These are phyloP conservation scores for Diprion similis DNA, from an alignment of 1,140 invertebrate genomes.

Conservation along the genomic window DNA sequence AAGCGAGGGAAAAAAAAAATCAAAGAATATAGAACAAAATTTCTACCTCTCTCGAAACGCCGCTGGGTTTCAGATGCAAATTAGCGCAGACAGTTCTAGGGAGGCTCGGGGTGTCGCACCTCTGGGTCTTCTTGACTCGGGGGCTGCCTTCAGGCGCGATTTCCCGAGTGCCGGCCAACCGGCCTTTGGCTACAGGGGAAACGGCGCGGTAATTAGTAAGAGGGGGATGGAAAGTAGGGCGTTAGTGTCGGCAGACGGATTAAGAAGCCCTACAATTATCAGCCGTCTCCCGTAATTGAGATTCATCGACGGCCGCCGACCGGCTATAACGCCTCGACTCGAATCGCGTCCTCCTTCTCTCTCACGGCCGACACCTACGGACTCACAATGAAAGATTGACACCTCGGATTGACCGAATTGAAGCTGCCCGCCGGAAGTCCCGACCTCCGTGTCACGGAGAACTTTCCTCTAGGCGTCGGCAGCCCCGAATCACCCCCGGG, in stretches of 20 bases:
- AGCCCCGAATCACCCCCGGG: too few relatives aligned
- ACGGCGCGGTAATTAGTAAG: neutral
- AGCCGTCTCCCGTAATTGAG: neutral
- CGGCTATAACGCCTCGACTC: too few relatives aligned
- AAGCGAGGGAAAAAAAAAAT: neutral
- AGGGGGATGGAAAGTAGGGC: conserved; percentile 10
- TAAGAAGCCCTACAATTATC: conserved; percentile 13
- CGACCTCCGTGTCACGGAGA: too few relatives aligned
- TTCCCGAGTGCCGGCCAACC: too few relatives aligned
- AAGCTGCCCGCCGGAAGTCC: too few relatives aligned
- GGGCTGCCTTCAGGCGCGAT: neutral
- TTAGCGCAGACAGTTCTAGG: neutral
- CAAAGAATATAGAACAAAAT: neutral
- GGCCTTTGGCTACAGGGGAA: too few relatives aligned
- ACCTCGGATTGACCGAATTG: too few relatives aligned
- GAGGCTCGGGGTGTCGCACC: conserved; percentile 4
- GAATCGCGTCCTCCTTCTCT: too few relatives aligned
- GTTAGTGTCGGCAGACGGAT: conserved; percentile 16
- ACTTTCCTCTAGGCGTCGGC: too few relatives aligned
- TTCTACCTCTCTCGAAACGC: neutral
- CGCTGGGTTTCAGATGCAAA: conserved; percentile 8
- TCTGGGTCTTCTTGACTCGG: conserved; percentile 11
- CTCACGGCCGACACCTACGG: too few relatives aligned
- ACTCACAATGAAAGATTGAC: too few relatives aligned
- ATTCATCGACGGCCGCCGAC: too few relatives aligned